These are phyloP conservation scores for Tonatia bakeri DNA, from an alignment of 2,113 vertebrate genomes.

Conservation along the genomic window DNA sequence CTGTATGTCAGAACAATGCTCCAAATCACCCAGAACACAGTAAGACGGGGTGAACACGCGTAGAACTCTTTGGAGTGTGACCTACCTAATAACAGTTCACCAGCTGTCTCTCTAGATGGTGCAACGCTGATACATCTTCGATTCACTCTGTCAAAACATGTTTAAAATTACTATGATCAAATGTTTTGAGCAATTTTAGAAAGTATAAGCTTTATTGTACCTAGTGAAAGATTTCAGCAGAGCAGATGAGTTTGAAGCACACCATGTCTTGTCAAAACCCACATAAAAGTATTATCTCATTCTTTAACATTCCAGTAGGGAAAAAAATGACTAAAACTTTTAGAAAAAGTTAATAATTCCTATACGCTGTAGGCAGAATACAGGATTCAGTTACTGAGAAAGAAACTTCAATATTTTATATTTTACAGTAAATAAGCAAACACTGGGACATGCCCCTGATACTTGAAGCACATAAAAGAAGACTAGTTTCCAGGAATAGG, in stretches of 20 bases:
- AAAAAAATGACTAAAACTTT: neutral
- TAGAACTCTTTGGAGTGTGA: neutral
- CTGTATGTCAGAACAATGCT: neutral
- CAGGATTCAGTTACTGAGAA: neutral
- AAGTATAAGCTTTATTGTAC: constrained; percentile 12
- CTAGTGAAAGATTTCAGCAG: constrained; percentile 7
- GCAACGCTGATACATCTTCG: constrained; percentile 94
- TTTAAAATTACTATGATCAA: constrained; percentile 11
- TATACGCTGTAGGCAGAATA: neutral
- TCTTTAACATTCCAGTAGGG: neutral
- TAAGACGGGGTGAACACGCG: neutral
- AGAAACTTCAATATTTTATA: neutral
- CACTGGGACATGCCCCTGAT: neutral
- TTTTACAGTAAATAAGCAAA: constrained; percentile 30
- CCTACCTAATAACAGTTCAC: constrained; percentile 94
- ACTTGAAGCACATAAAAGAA: neutral
- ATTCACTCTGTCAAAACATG: constrained; percentile 88
- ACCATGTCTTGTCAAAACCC: neutral
- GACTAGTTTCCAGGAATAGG: neutral
- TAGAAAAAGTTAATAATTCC: neutral
- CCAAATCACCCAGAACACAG: constrained; percentile 14
- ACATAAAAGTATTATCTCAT: neutral
- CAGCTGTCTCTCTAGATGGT: constrained; percentile 95
- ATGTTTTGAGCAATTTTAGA: constrained; percentile 11
- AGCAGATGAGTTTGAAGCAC: constrained; percentile 8